Percentiles rank a stretch among this genome's conserved stretches.
Conservation (phyloP, 2,113 vertebrate genomes). For the Alaudala cheleensis region DNA sequence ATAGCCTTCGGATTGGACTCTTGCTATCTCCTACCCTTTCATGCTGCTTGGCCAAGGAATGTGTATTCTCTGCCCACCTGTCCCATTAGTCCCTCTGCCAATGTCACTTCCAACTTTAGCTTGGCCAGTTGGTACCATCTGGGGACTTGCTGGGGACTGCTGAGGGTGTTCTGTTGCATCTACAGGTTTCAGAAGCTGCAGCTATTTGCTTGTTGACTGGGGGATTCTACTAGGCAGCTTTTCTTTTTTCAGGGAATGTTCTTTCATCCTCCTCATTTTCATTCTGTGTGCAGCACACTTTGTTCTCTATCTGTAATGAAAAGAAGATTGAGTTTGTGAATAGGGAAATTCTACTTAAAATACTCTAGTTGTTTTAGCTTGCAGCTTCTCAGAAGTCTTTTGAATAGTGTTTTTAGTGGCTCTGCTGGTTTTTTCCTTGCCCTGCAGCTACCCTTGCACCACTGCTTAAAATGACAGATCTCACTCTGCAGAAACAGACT, state of each 20-base stretch:
- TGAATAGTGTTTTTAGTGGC: background rate
- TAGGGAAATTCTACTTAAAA: slow-evolving; percentile 34
- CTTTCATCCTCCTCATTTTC: slow-evolving; percentile 57
- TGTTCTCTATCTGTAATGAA: slow-evolving; percentile 43
- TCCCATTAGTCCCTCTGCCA: background rate
- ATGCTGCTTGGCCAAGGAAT: background rate
- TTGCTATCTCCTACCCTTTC: background rate
- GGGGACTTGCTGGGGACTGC: background rate
- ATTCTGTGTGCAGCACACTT: slow-evolving; percentile 29
- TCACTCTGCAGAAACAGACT: background rate
- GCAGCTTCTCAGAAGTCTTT: slow-evolving; percentile 11
- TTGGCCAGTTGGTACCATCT: background rate
- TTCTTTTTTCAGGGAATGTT: background rate
- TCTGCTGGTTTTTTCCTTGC: background rate
- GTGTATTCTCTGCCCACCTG: background rate
- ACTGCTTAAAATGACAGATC: background rate
- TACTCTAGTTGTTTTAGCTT: slow-evolving; percentile 21
- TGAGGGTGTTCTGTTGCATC: background rate
- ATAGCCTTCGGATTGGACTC: background rate
- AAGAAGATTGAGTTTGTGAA: slow-evolving; percentile 48
- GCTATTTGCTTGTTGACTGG: background rate
- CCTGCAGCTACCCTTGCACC: background rate
- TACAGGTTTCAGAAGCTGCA: background rate
- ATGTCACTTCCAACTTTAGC: background rate
- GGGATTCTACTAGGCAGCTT: background rate